Evolutionary conservation across 2,797 vertebrate species (phyloP).

Genomic region (Neostethus bicornis): DNA sequence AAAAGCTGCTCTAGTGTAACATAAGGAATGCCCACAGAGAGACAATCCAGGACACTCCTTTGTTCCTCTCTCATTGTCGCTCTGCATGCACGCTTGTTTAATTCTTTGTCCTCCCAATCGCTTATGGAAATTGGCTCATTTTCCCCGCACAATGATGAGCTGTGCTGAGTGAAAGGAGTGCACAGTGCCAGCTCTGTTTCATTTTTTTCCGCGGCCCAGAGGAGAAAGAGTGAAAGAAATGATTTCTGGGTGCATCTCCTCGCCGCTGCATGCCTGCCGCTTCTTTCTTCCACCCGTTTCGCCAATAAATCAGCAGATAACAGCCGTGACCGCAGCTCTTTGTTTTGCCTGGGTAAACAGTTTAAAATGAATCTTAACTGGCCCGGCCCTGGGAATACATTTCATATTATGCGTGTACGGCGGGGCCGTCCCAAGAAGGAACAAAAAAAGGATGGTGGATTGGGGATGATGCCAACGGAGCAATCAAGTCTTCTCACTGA

Average conservation of each 20-base stretch:
- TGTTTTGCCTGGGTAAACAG: conserved; percentile 85
- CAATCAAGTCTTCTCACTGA: conserved; percentile 87
- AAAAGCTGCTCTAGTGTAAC: conserved; percentile 16
- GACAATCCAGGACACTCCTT: conserved; percentile 36
- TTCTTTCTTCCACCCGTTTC: conserved; percentile 32
- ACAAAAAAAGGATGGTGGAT: conserved; percentile 70
- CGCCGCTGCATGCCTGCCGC: conserved; percentile 64
- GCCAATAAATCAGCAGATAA: conserved; percentile 86
- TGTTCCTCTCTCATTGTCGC: conserved; percentile 46
- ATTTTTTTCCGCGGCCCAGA: conserved; percentile 39
- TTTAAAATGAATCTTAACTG: conserved; percentile 93
- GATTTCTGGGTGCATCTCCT: conserved; percentile 62
- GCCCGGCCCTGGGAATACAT: conserved; percentile 87
- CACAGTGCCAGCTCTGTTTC: conserved; percentile 38
- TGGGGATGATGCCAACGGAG: conserved; percentile 88
- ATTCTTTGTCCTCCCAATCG: conserved; percentile 60
- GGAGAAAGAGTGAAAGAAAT: conserved; percentile 60
- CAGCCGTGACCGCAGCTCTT: conserved; percentile 84
- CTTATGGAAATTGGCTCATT: conserved; percentile 70
- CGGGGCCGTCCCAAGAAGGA: conserved; percentile 60
- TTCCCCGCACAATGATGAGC: conserved; percentile 52
- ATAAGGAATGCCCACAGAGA: conserved; percentile 25
- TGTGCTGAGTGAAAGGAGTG: conserved; percentile 34
- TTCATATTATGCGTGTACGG: conserved; percentile 89
- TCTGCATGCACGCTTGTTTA: conserved; percentile 57